Evolutionary conservation across 2,888 invertebrate genomes (phyloP).

Genomic region (Cheilosia pagana): DNA sequence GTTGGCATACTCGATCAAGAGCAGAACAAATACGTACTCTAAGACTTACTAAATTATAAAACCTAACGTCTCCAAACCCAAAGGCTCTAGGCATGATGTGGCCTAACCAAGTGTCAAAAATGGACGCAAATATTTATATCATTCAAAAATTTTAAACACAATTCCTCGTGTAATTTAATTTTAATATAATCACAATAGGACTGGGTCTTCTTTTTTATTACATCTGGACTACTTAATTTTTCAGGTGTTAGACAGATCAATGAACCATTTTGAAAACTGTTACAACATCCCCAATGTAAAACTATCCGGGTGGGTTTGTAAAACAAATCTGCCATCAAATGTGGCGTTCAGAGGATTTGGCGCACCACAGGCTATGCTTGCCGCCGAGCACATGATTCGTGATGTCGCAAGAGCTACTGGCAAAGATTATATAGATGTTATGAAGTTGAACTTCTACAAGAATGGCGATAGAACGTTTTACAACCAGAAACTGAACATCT

Average conservation of each 20-base stretch:
- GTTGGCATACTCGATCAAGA: too few relatives aligned
- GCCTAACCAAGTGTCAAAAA: too few relatives aligned
- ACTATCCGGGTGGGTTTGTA: slow-evolving; percentile 90
- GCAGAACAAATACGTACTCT: too few relatives aligned
- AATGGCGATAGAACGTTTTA: slow-evolving; percentile 92
- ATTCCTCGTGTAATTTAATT: too few relatives aligned
- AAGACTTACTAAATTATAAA: too few relatives aligned
- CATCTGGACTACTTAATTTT: background rate
- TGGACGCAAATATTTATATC: too few relatives aligned
- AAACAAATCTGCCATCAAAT: slow-evolving; percentile 95
- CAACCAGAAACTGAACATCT: slow-evolving; percentile 89
- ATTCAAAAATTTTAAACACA: too few relatives aligned
- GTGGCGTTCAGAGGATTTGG: slow-evolving; percentile 97
- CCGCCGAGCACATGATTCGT: slow-evolving; percentile 90
- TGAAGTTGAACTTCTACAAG: slow-evolving; percentile 90
- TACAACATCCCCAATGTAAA: slow-evolving; percentile 91
- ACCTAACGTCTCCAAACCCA: too few relatives aligned
- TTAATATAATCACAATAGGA: too few relatives aligned
- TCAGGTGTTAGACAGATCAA: slow-evolving; percentile 91
- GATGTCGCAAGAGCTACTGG: slow-evolving; percentile 89
- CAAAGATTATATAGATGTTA: slow-evolving; percentile 87
- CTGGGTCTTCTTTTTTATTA: too few relatives aligned
- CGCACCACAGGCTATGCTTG: slow-evolving; percentile 95
- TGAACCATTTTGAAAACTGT: slow-evolving; percentile 93
- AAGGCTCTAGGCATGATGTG: too few relatives aligned